Base-by-base conservation (phyloP, 2,113 vertebrate species). In the Xenotilapia leptura region DNA sequence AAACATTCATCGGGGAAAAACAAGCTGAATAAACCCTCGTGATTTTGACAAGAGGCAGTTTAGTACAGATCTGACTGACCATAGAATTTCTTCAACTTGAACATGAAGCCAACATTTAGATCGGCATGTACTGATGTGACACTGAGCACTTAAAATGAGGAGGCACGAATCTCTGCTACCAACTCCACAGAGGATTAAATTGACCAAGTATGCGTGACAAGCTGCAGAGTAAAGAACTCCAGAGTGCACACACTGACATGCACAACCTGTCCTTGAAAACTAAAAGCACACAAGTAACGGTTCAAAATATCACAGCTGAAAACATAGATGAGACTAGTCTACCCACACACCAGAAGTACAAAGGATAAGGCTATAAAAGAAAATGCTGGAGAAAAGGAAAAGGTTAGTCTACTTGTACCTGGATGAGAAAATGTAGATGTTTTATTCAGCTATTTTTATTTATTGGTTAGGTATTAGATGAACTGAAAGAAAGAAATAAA, bases 181-280 rank as follows among this genome's bases (percentile, higher is more conserved):
- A 79, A 65, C 86, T 93, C 90, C 92, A 88, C 73, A 8, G 90
- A 94, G 93, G 84, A 90, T 89, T 91, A 84, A 87, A 92, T 82
- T 90, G 90, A 91, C 90, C 86, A 77, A 92, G 90, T 87, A 83
- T 88, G 93, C 86, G 89, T 92, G 91, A 92, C 90, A 84, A 89
- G 90, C 90, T 85, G 91, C 89, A 89, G 88, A 91, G 90, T 83
- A 85, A 89, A 91, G 88, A 92, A 84, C 90, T 89, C 86, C 88
- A 83, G 56, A 92, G 92, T 89, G 89, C 86, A 70, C 65, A 87
- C 90, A 70, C 89, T 60, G 83, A 89, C 91, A 90, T 87, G 88
- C 88, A 91, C 83, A 28, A 88, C 80, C 86, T 89, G 91, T 92
- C 93, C 92, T 92, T 93, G 90, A 94, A 90, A 92, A 90, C 82